Conservation (phyloP, 2,113 vertebrate species). For the Opisthocomus hoazin region DNA sequence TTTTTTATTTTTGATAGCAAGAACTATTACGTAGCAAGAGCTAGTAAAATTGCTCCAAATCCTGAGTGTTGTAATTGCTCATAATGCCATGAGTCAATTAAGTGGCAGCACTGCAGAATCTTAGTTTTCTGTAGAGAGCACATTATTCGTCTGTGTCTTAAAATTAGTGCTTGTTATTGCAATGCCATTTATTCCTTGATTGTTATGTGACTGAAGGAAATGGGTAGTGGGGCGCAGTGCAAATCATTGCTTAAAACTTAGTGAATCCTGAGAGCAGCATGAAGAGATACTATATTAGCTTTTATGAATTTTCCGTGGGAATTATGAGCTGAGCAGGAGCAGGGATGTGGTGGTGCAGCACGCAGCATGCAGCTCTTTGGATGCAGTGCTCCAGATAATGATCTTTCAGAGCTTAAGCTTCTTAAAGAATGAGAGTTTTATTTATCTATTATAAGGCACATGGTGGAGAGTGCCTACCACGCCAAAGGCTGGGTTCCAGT, state of each 20-base stretch:
- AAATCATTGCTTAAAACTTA: conserved; percentile 16
- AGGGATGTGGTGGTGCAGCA: neutral
- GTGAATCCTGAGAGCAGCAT: neutral
- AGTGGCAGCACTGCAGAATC: neutral
- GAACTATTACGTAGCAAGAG: neutral
- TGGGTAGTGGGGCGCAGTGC: neutral
- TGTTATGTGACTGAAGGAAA: conserved; percentile 30
- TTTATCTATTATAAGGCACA: neutral
- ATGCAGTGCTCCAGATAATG: neutral
- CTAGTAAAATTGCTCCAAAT: neutral
- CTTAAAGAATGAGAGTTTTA: neutral
- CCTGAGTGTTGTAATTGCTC: conserved; percentile 19
- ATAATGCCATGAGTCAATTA: neutral
- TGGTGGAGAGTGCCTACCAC: neutral
- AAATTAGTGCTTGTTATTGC: conserved; percentile 21
- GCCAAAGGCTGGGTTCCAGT: neutral
- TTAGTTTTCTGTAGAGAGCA: conserved; percentile 13
- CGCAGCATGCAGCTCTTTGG: neutral
- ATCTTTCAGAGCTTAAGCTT: neutral
- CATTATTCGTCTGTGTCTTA: neutral
- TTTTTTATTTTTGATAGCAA: neutral
- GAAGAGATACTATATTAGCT: neutral
- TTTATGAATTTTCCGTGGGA: conserved; percentile 12
- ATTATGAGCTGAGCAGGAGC: neutral
- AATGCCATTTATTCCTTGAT: conserved; percentile 42